Percentiles rank a stretch among this genome's conserved stretches.
Conservation (phyloP, 1,140 invertebrate species). For the Daktulosphaira vitifoliae region DNA sequence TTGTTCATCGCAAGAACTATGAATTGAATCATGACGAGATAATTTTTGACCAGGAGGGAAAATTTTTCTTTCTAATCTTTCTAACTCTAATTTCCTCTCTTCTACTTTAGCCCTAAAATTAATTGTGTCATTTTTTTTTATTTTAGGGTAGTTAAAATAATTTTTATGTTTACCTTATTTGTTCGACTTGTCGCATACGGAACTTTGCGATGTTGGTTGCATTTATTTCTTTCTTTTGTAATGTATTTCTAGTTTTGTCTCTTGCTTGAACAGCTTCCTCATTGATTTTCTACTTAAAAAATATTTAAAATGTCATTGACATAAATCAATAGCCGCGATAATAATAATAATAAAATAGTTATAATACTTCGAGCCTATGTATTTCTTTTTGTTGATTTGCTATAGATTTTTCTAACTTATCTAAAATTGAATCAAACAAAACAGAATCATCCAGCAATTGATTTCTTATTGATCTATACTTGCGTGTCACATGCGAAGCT, state of each 20-base stretch:
- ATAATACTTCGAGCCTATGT: slow-evolving; percentile 54
- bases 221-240: slow-evolving; percentile 57
- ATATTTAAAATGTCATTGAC: no score
- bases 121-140: no score
- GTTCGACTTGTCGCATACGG: slow-evolving; percentile 53
- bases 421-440: slow-evolving; percentile 59
- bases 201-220: slow-evolving; percentile 53
- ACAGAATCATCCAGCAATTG: slow-evolving; percentile 40
- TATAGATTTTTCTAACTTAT: slow-evolving; percentile 56
- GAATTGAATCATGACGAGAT: slow-evolving; percentile 5
- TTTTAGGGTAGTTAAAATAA: no score
- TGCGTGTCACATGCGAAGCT: slow-evolving; percentile 65
- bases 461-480: slow-evolving; percentile 56
- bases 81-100: no score
- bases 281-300: slow-evolving; percentile 53
- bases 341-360: no score
- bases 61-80: slow-evolving; percentile 38
- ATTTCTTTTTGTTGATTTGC: slow-evolving; percentile 61
- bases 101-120: slow-evolving; percentile 56
- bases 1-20: slow-evolving; percentile 13
- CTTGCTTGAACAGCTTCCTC: slow-evolving; percentile 60
- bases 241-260: slow-evolving; percentile 54
- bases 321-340: no score
- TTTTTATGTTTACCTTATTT: slow-evolving; percentile 42
- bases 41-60: slow-evolving; percentile 43